Evolutionary conservation across 2,888 invertebrate species (phyloP).

Genomic region (Tillus elongatus): DNA sequence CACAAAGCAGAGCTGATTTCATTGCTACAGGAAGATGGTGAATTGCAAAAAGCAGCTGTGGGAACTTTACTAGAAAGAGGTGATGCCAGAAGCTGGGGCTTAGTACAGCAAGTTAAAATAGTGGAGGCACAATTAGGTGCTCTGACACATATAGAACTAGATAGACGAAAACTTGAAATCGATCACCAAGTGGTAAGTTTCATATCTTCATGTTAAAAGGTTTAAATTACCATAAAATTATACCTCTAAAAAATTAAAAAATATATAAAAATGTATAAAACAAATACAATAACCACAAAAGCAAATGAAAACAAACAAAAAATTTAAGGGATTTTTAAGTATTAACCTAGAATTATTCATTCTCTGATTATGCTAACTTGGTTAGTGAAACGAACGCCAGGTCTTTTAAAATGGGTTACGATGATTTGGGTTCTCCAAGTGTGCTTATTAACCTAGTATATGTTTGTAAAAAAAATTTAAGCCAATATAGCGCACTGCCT

Average conservation of each 20-base stretch:
- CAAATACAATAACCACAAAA: no score
- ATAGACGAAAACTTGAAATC: constrained; percentile 57
- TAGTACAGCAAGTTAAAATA: constrained; percentile 64
- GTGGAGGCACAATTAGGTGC: constrained; percentile 63
- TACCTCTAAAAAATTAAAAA: constrained; percentile 11
- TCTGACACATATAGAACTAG: constrained; percentile 63
- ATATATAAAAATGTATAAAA: no score
- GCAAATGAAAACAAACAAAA: no score
- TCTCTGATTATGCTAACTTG: no score
- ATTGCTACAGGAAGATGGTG: constrained; percentile 57
- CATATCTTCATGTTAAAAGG: constrained; percentile 7
- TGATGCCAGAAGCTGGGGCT: constrained; percentile 66
- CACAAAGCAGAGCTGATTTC: constrained; percentile 51
- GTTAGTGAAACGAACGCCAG: no score
- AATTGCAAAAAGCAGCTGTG: constrained; percentile 63
- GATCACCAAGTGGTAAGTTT: constrained; percentile 54
- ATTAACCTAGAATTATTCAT: no score
- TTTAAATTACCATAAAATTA: neutral
- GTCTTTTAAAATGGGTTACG: no score
- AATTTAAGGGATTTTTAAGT: no score
- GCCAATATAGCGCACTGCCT: no score
- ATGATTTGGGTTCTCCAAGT: no score
- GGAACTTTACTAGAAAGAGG: constrained; percentile 61
- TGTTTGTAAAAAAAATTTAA: no score
- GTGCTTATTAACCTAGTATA: no score